A percentile compares a stretch with the other conserved stretches of the same genome.
These are phyloP conservation scores for Fistularia commersonii DNA, from an alignment of 2,797 vertebrate species.

Conservation along the genomic window DNA sequence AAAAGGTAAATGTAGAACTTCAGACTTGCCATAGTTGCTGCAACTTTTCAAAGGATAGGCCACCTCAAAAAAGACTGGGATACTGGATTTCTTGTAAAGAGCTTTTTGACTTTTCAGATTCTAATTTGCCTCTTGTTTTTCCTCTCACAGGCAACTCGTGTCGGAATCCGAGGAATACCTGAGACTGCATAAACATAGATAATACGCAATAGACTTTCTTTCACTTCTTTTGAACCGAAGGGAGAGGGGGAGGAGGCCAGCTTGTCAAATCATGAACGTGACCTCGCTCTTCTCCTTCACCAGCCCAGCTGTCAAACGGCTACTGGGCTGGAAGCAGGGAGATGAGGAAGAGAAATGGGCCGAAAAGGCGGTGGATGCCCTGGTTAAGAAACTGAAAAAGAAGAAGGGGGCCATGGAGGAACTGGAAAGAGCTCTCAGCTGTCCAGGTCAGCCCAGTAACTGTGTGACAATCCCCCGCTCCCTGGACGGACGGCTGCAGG, in stretches of 20 bases:
- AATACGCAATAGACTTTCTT: slow-evolving; percentile 25
- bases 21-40: too few relatives aligned
- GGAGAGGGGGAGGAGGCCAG: slow-evolving; percentile 39
- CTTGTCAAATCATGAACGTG: slow-evolving; percentile 83
- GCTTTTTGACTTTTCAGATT: not conserved
- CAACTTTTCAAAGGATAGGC: too few relatives aligned
- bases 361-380: slow-evolving; percentile 91
- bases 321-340: slow-evolving; percentile 96
- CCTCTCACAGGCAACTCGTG: slow-evolving; percentile 22
- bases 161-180: slow-evolving; percentile 26
- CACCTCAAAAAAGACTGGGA: too few relatives aligned
- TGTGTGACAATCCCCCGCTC: slow-evolving; percentile 96
- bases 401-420: slow-evolving; percentile 96
- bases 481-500: slow-evolving; percentile 91
- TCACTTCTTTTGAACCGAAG: slow-evolving; percentile 22
- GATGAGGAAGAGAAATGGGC: slow-evolving; percentile 99
- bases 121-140: slow-evolving; percentile 21
- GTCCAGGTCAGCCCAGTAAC: slow-evolving; percentile 92
- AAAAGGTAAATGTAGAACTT: too few relatives aligned
- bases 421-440: slow-evolving; percentile 88
- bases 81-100: too few relatives aligned
- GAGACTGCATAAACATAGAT: slow-evolving; percentile 6
- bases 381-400: slow-evolving; percentile 95
- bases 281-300: slow-evolving; percentile 97
- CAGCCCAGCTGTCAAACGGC: slow-evolving; percentile 92